Evolutionary conservation across 35 echinoderm and acorn worm genomes (phyloP).

Genomic region (Acanthaster planci): DNA sequence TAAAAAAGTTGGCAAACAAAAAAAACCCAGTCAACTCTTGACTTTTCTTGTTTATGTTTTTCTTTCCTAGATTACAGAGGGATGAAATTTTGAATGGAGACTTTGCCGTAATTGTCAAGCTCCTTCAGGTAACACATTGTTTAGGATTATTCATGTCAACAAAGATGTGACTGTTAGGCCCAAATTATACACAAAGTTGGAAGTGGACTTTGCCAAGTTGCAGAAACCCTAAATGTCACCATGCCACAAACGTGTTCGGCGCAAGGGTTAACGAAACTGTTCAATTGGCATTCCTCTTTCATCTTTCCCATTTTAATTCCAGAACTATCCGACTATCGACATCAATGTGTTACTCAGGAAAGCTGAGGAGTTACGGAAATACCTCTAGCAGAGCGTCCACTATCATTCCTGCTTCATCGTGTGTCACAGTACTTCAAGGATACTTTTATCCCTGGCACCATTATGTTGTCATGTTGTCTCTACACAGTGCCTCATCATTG

Average conservation of each 20-base stretch:
- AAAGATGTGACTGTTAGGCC: no score
- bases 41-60: neutral
- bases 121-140: constrained; percentile 73
- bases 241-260: no score
- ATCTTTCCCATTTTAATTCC: neutral
- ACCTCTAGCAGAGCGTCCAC: neutral
- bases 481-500: no score
- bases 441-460: no score
- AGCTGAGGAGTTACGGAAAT: constrained; percentile 48
- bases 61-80: constrained; percentile 61
- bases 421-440: no score
- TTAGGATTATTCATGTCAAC: neutral
- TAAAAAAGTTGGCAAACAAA: no score
- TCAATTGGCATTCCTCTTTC: neutral
- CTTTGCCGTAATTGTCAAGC: constrained; percentile 85
- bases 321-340: constrained; percentile 77
- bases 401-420: no score
- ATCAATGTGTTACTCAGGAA: constrained; percentile 62
- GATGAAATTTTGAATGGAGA: constrained; percentile 69
- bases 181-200: no score
- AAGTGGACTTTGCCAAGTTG: no score
- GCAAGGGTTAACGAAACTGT: no score
- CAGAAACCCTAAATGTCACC: no score
- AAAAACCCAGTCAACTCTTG: neutral
- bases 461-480: no score